Percentiles rank a stretch among this genome's conserved stretches.
Conservation (phyloP, 1,140 invertebrate genomes). For the Coptotermes formosanus region DNA sequence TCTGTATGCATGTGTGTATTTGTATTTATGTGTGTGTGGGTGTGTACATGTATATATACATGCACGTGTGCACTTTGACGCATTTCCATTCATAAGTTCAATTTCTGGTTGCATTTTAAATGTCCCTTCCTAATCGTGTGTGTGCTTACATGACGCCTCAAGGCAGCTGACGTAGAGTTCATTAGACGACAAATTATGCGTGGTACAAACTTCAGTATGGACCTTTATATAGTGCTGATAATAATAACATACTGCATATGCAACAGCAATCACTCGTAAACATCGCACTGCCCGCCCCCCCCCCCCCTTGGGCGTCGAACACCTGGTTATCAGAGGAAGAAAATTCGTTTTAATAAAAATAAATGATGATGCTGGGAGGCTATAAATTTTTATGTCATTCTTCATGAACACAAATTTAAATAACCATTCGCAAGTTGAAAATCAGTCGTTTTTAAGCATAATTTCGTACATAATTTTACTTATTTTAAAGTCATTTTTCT, state of each 20-base stretch:
- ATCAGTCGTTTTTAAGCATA: too few species aligned
- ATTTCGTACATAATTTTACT: background rate
- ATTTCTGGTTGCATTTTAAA: too few species aligned
- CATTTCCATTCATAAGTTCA: too few species aligned
- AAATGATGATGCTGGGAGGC: background rate
- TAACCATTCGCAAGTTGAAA: background rate
- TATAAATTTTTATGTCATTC: background rate
- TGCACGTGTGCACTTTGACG: too few species aligned
- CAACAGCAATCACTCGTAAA: background rate
- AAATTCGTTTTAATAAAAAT: background rate
- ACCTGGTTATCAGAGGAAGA: background rate
- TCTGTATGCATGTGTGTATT: too few species aligned
- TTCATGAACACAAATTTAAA: background rate
- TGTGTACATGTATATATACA: too few species aligned
- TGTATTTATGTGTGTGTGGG: too few species aligned
- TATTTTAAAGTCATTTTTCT: background rate
- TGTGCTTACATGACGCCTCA: background rate
- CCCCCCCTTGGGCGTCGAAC: background rate
- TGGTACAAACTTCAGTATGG: background rate
- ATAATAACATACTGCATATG: background rate
- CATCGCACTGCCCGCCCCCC: background rate
- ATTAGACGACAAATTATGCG: background rate
- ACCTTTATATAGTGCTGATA: background rate
- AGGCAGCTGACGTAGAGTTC: background rate
- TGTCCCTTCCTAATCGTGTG: too few species aligned